phyloP scores from a whole-genome alignment of 2,888 invertebrate species.

The Protophormia terraenovae region DNA sequence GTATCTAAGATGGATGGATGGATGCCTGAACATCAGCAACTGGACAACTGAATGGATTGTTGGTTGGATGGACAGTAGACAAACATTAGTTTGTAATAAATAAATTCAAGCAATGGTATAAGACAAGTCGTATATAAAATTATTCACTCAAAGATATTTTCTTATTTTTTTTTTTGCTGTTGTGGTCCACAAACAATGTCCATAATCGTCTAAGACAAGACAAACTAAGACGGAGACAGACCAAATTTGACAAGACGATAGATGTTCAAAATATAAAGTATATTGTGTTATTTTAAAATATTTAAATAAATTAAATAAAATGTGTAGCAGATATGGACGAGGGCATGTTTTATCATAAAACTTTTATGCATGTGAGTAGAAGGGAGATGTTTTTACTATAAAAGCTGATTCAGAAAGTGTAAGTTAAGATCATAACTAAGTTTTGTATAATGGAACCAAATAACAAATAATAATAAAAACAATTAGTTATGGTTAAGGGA shows the following conservation, averaged over 20 bases:
- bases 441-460: too few relatives aligned
- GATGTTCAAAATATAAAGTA: constrained; percentile 7
- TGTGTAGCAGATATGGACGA: too few relatives aligned
- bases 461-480: too few relatives aligned
- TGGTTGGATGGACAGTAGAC: constrained; percentile 62
- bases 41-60: constrained; percentile 43
- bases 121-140: constrained; percentile 20
- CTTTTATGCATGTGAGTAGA: too few relatives aligned
- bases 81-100: constrained; percentile 71
- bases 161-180: not conserved
- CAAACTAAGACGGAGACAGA: not conserved
- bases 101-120: constrained; percentile 37
- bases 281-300: not conserved
- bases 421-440: too few relatives aligned
- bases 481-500: too few relatives aligned
- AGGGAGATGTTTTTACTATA: too few relatives aligned
- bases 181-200: constrained; percentile 43
- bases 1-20: constrained; percentile 64
- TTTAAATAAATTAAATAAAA: too few relatives aligned
- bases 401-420: too few relatives aligned
- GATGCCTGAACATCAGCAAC: constrained; percentile 45
- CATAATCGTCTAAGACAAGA: constrained; percentile 48
- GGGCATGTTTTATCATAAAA: too few relatives aligned
- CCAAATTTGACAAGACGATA: constrained; percentile 49
- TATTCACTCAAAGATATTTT: constrained; percentile 14